Percentiles rank a stretch among this genome's conserved stretches.
These are phyloP conservation scores for Otis tarda DNA, from an alignment of 2,113 vertebrate genomes.

Conservation along the genomic window DNA sequence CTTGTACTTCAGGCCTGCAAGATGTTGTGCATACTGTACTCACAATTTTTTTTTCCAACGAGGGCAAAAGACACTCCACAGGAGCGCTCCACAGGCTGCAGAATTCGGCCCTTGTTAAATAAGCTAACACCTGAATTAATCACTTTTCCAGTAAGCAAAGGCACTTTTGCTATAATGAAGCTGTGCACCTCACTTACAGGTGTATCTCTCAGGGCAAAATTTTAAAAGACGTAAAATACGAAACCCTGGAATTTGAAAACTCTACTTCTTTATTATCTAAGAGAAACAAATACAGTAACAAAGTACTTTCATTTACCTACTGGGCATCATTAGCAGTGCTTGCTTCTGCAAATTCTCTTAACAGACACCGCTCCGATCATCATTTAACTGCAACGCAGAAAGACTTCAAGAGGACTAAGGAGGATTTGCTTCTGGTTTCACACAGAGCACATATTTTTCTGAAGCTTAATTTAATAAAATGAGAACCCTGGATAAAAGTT, in stretches of 20 bases:
- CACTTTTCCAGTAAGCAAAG: background rate
- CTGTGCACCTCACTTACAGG: background rate
- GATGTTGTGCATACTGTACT: background rate
- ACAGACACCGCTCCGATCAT: background rate
- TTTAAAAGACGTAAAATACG: background rate
- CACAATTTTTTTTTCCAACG: background rate
- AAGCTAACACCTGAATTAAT: background rate
- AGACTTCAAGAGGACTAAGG: background rate
- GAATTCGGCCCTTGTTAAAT: background rate
- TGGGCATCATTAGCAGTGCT: background rate
- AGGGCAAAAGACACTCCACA: background rate
- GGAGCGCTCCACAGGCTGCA: background rate
- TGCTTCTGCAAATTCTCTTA: background rate
- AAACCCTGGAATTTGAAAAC: background rate
- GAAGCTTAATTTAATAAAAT: background rate
- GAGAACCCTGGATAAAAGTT: background rate
- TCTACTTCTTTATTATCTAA: background rate
- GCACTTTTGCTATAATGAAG: background rate
- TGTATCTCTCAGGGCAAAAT: background rate
- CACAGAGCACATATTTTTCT: fast-evolving
- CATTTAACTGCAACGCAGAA: background rate
- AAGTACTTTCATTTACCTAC: background rate
- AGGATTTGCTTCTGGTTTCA: background rate
- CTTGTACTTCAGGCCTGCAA: background rate
- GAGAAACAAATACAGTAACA: background rate